phyloP scores from a whole-genome alignment of 2,113 vertebrate species.

The Falco punctatus region DNA sequence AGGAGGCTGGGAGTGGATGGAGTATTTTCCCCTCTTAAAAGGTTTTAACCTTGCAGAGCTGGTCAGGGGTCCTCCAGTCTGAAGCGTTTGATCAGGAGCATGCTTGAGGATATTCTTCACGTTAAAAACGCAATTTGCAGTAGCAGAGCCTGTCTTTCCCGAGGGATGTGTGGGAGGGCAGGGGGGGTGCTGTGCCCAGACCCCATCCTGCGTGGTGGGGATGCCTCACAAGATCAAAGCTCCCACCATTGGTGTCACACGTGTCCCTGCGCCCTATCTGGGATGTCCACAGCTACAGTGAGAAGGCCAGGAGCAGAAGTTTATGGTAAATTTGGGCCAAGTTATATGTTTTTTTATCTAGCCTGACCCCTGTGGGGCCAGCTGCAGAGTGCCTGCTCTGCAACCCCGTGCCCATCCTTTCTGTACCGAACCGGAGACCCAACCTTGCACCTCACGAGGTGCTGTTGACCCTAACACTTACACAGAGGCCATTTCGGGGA shows the following conservation, averaged over 20 bases:
- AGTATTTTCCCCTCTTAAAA: background rate
- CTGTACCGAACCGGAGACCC: background rate
- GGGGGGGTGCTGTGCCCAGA: background rate
- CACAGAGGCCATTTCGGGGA: no score
- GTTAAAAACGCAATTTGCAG: background rate
- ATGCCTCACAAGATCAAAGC: background rate
- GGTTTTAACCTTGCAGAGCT: background rate
- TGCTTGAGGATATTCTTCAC: background rate
- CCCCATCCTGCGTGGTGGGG: background rate
- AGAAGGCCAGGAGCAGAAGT: background rate
- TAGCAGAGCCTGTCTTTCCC: background rate
- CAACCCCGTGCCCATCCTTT: no score
- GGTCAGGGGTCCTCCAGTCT: background rate
- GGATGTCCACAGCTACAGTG: rapidly evolving
- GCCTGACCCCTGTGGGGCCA: background rate
- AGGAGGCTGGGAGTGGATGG: background rate
- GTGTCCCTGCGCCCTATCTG: rapidly evolving
- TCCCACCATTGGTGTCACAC: background rate
- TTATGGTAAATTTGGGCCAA: background rate
- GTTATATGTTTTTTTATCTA: rapidly evolving
- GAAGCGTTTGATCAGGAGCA: background rate
- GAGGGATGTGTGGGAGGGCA: background rate
- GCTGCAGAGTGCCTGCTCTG: background rate
- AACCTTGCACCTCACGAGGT: no score
- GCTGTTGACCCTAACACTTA: no score